Evolutionary conservation across 2,888 invertebrate species (phyloP), one percentile per base, ranked within the genome.

Genomic region (Tipula vernalis): DNA sequence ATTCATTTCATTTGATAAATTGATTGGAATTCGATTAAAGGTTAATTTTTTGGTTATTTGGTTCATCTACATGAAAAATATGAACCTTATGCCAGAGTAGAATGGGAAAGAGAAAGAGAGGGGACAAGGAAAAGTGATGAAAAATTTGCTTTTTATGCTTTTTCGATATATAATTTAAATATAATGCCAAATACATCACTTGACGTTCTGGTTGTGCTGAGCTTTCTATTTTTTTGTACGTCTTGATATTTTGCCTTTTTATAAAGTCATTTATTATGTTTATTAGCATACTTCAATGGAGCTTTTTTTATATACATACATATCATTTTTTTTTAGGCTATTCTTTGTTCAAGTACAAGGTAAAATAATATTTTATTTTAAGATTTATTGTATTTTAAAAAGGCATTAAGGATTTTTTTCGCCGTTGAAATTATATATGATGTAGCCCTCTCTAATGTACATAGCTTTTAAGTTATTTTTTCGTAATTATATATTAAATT

Each of bases 1-100:
- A 71, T 71, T 71, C 71, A 71, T 71, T 71, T 71, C 71, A 71
- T 71, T 71, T 71, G 71, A 71, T 71, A 71, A 71, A 71, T 71
- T 71, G 71, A 71, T 71, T 71, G 71, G 28, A 71, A 71, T 71
- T 71, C 71, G 71, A 71, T 71, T 71, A 28, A 71, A 71, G 71
- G 71, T 71, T 71, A 71, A 71, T 71, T 71, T n/a, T 71, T 71
- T 71, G 71, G 71, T 71, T 71, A 28, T 71, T 71, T 71, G 71
- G 71, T 71, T 71, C 71, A 71, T 71, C 71, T 71, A 71, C 71
- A 71, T 71, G 28, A 28, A 71, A 51, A 71, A 71, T 71, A 71
- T 71, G 71, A 4, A 71, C 71, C 71, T 18, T 71, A 39, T 39
- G 39, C 3, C n/a, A n/a, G n/a, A n/a, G 28, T 28, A 28, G 28